Conservation (phyloP, 1,140 invertebrate genomes). For the Diprion similis region DNA sequence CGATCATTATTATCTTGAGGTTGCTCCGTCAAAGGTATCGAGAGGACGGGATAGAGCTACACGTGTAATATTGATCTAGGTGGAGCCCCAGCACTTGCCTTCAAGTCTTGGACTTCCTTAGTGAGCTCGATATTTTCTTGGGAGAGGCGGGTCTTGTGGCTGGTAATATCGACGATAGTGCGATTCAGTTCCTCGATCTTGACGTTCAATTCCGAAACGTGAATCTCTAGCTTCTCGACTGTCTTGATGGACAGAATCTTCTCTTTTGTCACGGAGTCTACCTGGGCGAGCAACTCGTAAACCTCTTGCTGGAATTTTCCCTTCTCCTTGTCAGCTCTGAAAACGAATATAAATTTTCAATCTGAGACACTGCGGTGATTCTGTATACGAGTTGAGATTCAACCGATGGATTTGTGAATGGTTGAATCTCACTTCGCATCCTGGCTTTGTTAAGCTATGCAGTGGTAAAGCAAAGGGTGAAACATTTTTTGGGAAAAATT, state of each 20-base stretch:
- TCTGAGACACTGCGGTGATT: no score
- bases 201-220: slow-evolving; percentile 87
- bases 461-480: not conserved
- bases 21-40: not conserved
- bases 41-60: not conserved
- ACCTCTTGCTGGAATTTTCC: slow-evolving; percentile 95
- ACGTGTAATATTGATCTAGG: not conserved
- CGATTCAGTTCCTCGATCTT: slow-evolving; percentile 96
- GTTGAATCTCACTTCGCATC: not conserved
- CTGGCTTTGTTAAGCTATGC: not conserved
- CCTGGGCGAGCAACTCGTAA: slow-evolving; percentile 92
- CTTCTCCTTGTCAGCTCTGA: slow-evolving; percentile 94
- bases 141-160: slow-evolving; percentile 85
- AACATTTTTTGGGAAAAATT: slow-evolving; percentile 11
- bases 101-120: slow-evolving; percentile 94
- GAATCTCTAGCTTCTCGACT: slow-evolving; percentile 88
- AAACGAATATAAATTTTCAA: slow-evolving; percentile 46
- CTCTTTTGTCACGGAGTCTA: slow-evolving; percentile 92
- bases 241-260: slow-evolving; percentile 86
- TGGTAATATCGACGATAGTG: slow-evolving; percentile 93
- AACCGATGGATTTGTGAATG: no score
- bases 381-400: no score
- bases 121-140: slow-evolving; percentile 93
- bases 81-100: slow-evolving; percentile 61
- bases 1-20: not conserved